A percentile compares a stretch with the other conserved stretches of the same genome.
Evolutionary conservation across 30 jellyfish, hydroid and myxozoan species (phyloP).

Genomic region (Cassiopea andromeda): DNA sequence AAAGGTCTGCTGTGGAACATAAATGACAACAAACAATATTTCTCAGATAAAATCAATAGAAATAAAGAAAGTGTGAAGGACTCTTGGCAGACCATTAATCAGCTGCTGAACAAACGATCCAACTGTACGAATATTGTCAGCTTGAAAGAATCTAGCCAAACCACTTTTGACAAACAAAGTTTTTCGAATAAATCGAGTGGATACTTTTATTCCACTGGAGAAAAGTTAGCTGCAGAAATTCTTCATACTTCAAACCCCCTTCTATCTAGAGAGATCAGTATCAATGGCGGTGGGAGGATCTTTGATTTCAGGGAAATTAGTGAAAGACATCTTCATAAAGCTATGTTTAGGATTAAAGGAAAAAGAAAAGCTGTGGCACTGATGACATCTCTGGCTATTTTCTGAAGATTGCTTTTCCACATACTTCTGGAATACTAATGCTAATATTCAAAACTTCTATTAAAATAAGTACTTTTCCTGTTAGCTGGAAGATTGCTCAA

Average conservation of each 20-base stretch:
- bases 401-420: constrained; percentile 1
- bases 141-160: background rate
- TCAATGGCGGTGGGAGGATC: background rate
- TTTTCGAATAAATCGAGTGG: background rate
- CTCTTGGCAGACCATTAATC: constrained; percentile 11
- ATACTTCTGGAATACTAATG: background rate
- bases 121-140: background rate
- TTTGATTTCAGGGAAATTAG: background rate
- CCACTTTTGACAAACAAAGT: background rate
- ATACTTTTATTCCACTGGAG: background rate
- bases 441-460: background rate
- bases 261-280: background rate
- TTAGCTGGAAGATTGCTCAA: background rate
- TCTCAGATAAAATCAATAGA: background rate
- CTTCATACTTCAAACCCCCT: background rate
- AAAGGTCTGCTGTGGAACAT: no score
- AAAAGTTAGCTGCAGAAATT: background rate
- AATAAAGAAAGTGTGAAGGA: background rate
- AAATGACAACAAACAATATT: background rate
- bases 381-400: background rate
- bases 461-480: background rate
- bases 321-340: background rate
- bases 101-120: background rate
- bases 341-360: background rate
- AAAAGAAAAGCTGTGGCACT: background rate